Conservation (phyloP, 2,888 invertebrate species). For the Caenorhabditis angaria region DNA sequence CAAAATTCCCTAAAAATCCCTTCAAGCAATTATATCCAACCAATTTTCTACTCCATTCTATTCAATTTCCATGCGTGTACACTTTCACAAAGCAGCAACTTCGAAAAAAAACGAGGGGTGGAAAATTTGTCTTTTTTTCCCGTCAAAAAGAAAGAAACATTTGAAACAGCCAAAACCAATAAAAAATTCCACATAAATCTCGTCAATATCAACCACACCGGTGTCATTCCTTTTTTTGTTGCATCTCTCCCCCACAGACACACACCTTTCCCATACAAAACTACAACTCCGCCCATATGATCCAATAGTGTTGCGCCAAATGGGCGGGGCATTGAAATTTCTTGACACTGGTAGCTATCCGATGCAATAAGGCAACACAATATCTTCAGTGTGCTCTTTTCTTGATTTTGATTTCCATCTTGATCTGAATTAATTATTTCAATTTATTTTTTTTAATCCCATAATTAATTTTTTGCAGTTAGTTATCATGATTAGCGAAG, state of each 20-base stretch:
- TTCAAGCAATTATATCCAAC: not conserved
- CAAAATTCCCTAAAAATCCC: not conserved
- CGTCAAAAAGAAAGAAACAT: constrained; percentile 1
- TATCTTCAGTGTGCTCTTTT: not conserved
- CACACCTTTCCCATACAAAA: not conserved
- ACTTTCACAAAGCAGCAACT: not conserved
- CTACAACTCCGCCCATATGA: not conserved
- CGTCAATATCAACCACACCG: constrained; percentile 4
- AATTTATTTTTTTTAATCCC: not conserved
- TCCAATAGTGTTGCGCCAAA: not conserved
- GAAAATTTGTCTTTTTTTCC: not conserved
- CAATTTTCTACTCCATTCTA: constrained; percentile 1
- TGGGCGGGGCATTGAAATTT: not conserved
- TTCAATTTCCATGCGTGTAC: not conserved
- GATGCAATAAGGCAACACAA: not conserved
- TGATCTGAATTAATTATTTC: too few species aligned
- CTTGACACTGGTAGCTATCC: not conserved
- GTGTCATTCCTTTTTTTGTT: too few species aligned
- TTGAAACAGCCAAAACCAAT: not conserved
- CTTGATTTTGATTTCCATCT: too few species aligned
- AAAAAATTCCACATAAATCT: not conserved
- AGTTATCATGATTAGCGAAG: not conserved
- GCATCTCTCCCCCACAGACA: too few species aligned
- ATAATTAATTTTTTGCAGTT: not conserved
- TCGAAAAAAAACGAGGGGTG: too few species aligned